Base-by-base conservation (phyloP, 23 tunicate species). In the Aplidium turbinatum region DNA sequence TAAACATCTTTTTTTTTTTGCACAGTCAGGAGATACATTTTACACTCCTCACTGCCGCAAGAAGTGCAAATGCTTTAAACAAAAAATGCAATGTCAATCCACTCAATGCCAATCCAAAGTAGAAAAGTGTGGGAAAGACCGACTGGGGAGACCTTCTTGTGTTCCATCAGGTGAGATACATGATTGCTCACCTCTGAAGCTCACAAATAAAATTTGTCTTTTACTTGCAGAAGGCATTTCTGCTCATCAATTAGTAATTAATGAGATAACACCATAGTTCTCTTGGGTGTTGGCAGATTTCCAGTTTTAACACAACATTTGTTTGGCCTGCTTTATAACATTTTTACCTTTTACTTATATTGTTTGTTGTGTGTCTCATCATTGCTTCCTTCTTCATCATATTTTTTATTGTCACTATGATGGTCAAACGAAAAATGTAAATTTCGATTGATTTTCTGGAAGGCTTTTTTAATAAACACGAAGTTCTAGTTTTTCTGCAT, bases 151-250 rank as follows among this genome's bases (percentile, higher is more conserved):
- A 42, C 27, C 33, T 11, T 63, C 74, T 18, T 78, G 83, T 26
- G 63, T 66, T 2, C 75, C 83, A 13, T 68, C 75, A 65, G 83
- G 83, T 78, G n/a, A n/a, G n/a, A n/a, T n/a, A n/a, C n/a, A n/a
- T n/a, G n/a, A n/a, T n/a, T n/a, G n/a, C n/a, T n/a, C n/a, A n/a
- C n/a, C n/a, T n/a, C n/a, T n/a, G n/a, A n/a, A n/a, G n/a, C n/a
- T n/a, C n/a, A n/a, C n/a, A n/a, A n/a, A n/a, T n/a, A n/a, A n/a
- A n/a, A n/a, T n/a, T n/a, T n/a, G n/a, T n/a, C n/a, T n/a, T n/a
- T n/a, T n/a, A n/a, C n/a, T n/a, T n/a, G n/a, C n/a, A n/a, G n/a
- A n/a, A n/a, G n/a, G n/a, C n/a, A n/a, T n/a, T n/a, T n/a, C n/a
- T n/a, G n/a, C n/a, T n/a, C n/a, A n/a, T n/a, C n/a, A n/a, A n/a